Evolutionary conservation across 2,888 invertebrate species (phyloP).

Genomic region (Hyposoter didymator): DNA sequence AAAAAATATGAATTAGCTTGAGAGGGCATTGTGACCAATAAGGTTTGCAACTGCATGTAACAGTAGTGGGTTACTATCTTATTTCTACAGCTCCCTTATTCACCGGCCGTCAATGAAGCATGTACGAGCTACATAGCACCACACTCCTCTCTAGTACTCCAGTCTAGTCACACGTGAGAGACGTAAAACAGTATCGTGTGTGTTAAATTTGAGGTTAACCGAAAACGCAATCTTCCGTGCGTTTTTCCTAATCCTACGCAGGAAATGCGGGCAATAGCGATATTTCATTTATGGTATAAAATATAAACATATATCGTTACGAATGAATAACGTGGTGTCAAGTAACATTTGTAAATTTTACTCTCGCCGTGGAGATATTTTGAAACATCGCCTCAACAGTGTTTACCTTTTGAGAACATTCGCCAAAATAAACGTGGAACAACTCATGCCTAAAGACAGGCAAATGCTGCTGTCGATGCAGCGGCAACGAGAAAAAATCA

Average conservation of each 20-base stretch:
- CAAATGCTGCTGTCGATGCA: slow-evolving; percentile 41
- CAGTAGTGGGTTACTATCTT: too few relatives aligned
- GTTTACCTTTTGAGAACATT: slow-evolving; percentile 1
- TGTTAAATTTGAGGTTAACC: slow-evolving; percentile 2
- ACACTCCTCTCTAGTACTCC: too few relatives aligned
- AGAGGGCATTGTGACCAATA: too few relatives aligned
- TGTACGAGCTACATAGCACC: too few relatives aligned
- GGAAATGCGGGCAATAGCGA: not conserved
- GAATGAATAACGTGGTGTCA: slow-evolving; percentile 51
- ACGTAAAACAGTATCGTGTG: not conserved
- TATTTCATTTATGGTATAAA: not conserved
- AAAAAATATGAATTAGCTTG: too few relatives aligned
- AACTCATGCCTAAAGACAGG: slow-evolving; percentile 53
- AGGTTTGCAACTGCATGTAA: too few relatives aligned
- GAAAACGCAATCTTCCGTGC: not conserved
- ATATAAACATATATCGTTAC: slow-evolving; percentile 18
- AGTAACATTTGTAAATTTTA: slow-evolving; percentile 44
- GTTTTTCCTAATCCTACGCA: not conserved
- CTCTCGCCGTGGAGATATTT: slow-evolving; percentile 25
- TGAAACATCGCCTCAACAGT: slow-evolving; percentile 35
- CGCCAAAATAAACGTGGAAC: not conserved
- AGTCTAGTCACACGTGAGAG: not conserved
- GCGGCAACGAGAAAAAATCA: slow-evolving; percentile 51
- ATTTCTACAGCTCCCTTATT: too few relatives aligned
- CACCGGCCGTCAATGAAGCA: too few relatives aligned